A percentile compares a stretch with the other conserved stretches of the same genome.
Conservation (phyloP, 2,888 invertebrate genomes). For the Coleophora deauratella region DNA sequence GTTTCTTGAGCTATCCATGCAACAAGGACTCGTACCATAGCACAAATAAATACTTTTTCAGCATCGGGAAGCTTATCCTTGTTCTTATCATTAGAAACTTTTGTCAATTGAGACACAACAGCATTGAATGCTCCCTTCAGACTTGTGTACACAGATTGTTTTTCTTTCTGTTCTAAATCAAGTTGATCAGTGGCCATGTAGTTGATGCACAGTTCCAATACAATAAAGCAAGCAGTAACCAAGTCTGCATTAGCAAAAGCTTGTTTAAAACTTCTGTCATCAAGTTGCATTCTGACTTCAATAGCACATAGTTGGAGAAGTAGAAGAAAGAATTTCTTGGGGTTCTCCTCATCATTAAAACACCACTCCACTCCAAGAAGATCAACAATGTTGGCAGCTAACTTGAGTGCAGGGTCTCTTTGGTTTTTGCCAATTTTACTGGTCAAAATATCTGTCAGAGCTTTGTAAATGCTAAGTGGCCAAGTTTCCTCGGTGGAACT, state of each 20-base stretch:
- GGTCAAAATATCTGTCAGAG: constrained; percentile 86
- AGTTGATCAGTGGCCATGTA: constrained; percentile 87
- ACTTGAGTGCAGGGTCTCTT: constrained; percentile 89
- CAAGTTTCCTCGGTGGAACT: constrained; percentile 83
- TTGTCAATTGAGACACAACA: constrained; percentile 81
- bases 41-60: constrained; percentile 87
- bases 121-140: constrained; percentile 92
- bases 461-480: constrained; percentile 87
- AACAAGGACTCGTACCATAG: constrained; percentile 86
- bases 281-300: constrained; percentile 95
- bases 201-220: constrained; percentile 85
- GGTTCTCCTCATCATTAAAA: constrained; percentile 83
- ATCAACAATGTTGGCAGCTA: constrained; percentile 87
- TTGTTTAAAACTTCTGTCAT: constrained; percentile 87
- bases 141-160: constrained; percentile 91
- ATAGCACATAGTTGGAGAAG: constrained; percentile 90
- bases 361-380: constrained; percentile 90
- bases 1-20: constrained; percentile 96
- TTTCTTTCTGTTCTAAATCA: constrained; percentile 91
- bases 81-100: constrained; percentile 83
- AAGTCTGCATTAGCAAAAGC: constrained; percentile 84
- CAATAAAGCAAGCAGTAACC: constrained; percentile 87
- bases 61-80: constrained; percentile 78
- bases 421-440: constrained; percentile 92
- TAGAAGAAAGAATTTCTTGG: constrained; percentile 87